These are phyloP conservation scores for Druon quercuslanigerum DNA, from an alignment of 1,140 invertebrate species.

Conservation along the genomic window DNA sequence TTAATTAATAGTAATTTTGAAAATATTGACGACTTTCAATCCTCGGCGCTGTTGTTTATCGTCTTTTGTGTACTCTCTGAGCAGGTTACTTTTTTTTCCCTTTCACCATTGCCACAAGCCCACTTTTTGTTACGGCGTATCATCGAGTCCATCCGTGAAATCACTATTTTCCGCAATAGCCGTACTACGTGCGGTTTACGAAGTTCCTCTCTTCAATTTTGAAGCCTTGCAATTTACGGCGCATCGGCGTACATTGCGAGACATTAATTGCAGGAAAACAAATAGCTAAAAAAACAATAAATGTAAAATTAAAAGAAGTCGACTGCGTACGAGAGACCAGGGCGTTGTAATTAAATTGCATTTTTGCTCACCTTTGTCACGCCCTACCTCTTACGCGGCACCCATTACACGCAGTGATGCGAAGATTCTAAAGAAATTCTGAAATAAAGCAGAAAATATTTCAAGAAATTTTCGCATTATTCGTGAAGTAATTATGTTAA, in stretches of 20 bases:
- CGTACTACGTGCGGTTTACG: slow-evolving; percentile 45
- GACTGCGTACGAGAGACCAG: neutral
- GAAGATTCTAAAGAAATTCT: too few species aligned
- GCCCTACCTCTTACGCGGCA: too few species aligned
- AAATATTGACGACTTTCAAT: too few species aligned
- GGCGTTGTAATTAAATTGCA: too few species aligned
- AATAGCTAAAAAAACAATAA: neutral
- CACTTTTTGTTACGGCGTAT: slow-evolving; percentile 45
- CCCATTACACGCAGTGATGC: too few species aligned
- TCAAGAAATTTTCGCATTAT: too few species aligned
- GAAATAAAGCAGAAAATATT: too few species aligned
- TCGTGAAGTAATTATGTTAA: too few species aligned
- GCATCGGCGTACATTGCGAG: slow-evolving; percentile 1
- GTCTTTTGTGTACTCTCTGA: slow-evolving; percentile 39
- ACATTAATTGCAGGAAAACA: slow-evolving; percentile 9
- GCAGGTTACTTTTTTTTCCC: slow-evolving; percentile 29
- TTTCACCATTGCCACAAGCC: slow-evolving; percentile 39
- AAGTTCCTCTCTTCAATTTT: slow-evolving; percentile 33
- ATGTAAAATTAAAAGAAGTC: neutral
- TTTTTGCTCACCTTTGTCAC: too few species aligned
- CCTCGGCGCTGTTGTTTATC: neutral
- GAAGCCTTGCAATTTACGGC: slow-evolving; percentile 6
- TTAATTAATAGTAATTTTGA: too few species aligned
- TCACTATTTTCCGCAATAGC: slow-evolving; percentile 54
- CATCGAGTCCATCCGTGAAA: slow-evolving; percentile 46